Conservation (phyloP, 2,113 vertebrate species). For the Lepisosteus oculatus region DNA sequence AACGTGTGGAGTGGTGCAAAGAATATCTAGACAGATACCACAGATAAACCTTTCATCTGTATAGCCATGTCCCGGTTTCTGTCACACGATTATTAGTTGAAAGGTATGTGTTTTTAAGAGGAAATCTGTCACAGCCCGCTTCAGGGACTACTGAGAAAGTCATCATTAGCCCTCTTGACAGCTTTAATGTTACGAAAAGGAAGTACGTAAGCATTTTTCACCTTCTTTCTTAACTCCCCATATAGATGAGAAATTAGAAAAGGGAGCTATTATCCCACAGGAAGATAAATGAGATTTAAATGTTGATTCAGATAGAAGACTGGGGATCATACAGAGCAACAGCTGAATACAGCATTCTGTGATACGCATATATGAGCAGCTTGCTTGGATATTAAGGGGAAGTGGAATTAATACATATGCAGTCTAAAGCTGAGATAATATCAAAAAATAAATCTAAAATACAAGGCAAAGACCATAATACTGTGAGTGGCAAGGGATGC, state of each 20-base stretch:
- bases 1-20: neutral
- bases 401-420: slow-evolving; percentile 12
- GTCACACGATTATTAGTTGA: neutral
- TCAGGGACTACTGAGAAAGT: neutral
- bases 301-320: neutral
- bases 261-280: neutral
- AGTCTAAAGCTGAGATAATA: slow-evolving; percentile 10
- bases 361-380: neutral
- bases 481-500: neutral
- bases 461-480: slow-evolving; percentile 7
- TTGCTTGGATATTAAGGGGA: slow-evolving; percentile 15
- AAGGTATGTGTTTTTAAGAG: slow-evolving; percentile 2
- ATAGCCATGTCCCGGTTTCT: neutral
- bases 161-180: neutral
- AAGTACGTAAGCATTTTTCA: slow-evolving; percentile 1
- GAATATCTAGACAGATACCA: neutral
- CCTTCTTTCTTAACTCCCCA: neutral
- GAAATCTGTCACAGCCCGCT: neutral
- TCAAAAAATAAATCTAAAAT: slow-evolving; percentile 7
- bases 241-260: slow-evolving; percentile 1
- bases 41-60: too few species aligned
- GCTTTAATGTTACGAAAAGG: neutral
- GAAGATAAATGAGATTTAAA: slow-evolving; percentile 12
- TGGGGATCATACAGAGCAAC: neutral
- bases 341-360: slow-evolving; percentile 6